Evolutionary conservation across 1,140 invertebrate genomes (phyloP), one percentile per base, ranked within the genome.

Genomic region (Helicoverpa zea): DNA sequence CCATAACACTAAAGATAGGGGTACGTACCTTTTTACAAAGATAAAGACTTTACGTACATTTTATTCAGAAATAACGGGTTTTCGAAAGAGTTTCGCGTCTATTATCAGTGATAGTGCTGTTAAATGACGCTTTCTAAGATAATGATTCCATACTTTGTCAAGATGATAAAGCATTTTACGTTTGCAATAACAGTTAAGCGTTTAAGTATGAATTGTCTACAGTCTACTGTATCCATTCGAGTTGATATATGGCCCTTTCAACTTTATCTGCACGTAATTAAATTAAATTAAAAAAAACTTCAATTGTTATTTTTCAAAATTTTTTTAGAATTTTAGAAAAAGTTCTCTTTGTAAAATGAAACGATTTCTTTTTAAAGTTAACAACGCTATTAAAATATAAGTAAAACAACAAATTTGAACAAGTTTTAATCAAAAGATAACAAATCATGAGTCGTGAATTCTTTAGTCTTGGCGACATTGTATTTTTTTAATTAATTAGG

Each of bases 1-100:
- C 63, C n/a, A 64, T 64, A 64, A 64, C 63, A 64, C 63, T 64
- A 47, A 64, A 64, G 63, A 64, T 64, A 64, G 29, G 61, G 14
- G 12, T 63, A 35, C 29, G 12, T 35, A 63, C 13, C 30, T 64
- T 64, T 64, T 64, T 47, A 64, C 63, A 43, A 16, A 64, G 18
- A 59, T 59, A 59, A 59, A 5, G 56, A 29, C 56, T 59, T 29
- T 47, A 43, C 30, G 14, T 64, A 64, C n/a, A 30, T 47, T 64
- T 64, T 64, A 64, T 64, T 47, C 63, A 43, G 7, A 64, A 43
- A 64, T 64, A 43, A 64, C n/a, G 7, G 30, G 9, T 64, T 64
- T 64, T 64, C 30, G 35, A 43, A 64, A 16, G 30, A 43, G 30
- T 64, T 64, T 30, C 30, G 11, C 16, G 30, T 14, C 30, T 47